phyloP scores from a whole-genome alignment of 2,797 vertebrate species.

The Steatocranus sp. region DNA sequence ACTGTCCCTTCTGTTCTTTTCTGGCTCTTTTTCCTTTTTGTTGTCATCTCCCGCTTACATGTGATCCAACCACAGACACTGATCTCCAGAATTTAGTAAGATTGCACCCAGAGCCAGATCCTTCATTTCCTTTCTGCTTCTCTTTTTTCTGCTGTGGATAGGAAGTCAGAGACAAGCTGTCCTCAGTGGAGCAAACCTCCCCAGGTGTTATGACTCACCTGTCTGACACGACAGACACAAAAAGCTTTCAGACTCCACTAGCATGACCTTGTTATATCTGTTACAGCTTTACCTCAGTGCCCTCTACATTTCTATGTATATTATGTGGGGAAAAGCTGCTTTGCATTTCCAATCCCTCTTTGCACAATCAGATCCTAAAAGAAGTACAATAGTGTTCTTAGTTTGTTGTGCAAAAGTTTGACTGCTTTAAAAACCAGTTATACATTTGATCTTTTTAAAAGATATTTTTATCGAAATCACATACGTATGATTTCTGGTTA shows the following conservation, averaged over 20 bases:
- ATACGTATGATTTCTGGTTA: not conserved
- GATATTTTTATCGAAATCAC: not conserved
- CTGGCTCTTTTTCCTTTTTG: not conserved
- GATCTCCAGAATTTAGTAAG: not conserved
- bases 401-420: not conserved
- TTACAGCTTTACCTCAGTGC: not conserved
- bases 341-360: not conserved
- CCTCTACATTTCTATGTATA: not conserved
- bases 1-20: not conserved
- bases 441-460: not conserved
- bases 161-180: not conserved
- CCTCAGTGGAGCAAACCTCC: not conserved
- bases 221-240: not conserved
- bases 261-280: not conserved
- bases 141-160: not conserved
- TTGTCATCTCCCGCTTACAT: not conserved
- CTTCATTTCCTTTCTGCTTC: not conserved
- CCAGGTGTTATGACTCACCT: not conserved
- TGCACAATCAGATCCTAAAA: accelerated
- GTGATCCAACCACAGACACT: not conserved
- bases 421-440: not conserved
- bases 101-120: not conserved
- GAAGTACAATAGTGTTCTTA: not conserved
- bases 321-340: not conserved
- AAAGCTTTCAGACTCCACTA: not conserved